These are phyloP conservation scores for Lycorma delicatula DNA, from an alignment of 1,140 invertebrate genomes.

Conservation along the genomic window DNA sequence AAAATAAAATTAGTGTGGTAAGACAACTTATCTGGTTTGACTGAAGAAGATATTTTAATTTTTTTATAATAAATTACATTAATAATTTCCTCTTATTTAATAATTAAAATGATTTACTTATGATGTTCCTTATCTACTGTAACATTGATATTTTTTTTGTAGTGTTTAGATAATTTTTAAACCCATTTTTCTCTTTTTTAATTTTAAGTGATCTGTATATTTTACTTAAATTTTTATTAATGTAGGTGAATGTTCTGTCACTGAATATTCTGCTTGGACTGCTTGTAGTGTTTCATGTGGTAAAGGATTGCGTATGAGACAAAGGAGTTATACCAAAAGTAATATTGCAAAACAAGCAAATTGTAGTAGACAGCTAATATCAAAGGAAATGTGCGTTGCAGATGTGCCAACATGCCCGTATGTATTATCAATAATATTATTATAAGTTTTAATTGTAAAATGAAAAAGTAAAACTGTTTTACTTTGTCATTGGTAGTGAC, in stretches of 20 bases:
- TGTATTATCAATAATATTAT: slow-evolving; percentile 33
- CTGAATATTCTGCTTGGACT: slow-evolving; percentile 53
- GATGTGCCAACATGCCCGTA: slow-evolving; percentile 58
- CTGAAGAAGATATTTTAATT: no score
- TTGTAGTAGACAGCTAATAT: slow-evolving; percentile 71
- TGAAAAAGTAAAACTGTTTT: slow-evolving; percentile 1
- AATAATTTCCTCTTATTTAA: no score
- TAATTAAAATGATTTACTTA: no score
- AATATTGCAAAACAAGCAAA: slow-evolving; percentile 28
- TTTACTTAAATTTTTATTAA: no score
- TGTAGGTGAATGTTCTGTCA: slow-evolving; percentile 39
- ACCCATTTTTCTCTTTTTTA: no score
- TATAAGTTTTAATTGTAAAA: background rate
- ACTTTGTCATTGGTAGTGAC: slow-evolving; percentile 16
- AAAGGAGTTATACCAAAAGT: slow-evolving; percentile 35
- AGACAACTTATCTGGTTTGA: no score
- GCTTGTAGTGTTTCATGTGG: slow-evolving; percentile 79
- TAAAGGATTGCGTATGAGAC: slow-evolving; percentile 56
- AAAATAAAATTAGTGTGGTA: no score
- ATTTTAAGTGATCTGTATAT: no score
- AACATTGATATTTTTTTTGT: no score
- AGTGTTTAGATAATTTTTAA: no score
- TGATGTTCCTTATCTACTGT: no score
- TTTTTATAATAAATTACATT: no score
- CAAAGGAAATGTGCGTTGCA: slow-evolving; percentile 82